Evolutionary conservation across 2,888 invertebrate species (phyloP).

Genomic region (Xylophagus ater): DNA sequence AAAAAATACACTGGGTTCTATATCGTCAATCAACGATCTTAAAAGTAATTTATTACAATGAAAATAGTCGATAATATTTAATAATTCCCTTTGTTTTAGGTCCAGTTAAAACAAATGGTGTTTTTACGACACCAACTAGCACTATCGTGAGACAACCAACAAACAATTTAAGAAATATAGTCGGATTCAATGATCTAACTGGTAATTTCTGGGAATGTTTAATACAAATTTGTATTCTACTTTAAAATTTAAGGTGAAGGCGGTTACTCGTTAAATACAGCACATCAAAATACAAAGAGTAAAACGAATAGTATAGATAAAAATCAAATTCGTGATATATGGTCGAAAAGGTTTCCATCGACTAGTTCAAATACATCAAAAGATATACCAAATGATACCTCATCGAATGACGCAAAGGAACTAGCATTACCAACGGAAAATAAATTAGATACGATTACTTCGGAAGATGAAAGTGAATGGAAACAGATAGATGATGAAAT

Average conservation of each 20-base stretch:
- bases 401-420: neutral
- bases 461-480: conserved; percentile 19
- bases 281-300: too few species aligned
- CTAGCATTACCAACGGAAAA: conserved; percentile 13
- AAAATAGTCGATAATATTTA: too few species aligned
- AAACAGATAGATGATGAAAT: conserved; percentile 29
- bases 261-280: conserved; percentile 4
- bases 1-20: neutral
- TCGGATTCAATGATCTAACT: conserved; percentile 24
- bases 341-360: conserved; percentile 26
- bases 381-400: neutral
- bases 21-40: too few species aligned
- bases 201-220: conserved; percentile 4
- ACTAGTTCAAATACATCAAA: neutral
- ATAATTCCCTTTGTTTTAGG: conserved; percentile 21
- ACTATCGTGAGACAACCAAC: too few species aligned
- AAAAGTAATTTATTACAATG: too few species aligned
- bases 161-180: conserved; percentile 25
- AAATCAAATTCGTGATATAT: conserved; percentile 27
- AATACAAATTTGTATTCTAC: too few species aligned
- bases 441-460: too few species aligned
- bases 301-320: conserved; percentile 20
- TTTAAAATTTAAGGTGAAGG: too few species aligned
- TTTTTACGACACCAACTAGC: conserved; percentile 19
- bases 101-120: conserved; percentile 25